A percentile compares a stretch with the other conserved stretches of the same genome.
Conservation (phyloP, 1,140 invertebrate genomes). For the Dinoponera quadriceps region DNA sequence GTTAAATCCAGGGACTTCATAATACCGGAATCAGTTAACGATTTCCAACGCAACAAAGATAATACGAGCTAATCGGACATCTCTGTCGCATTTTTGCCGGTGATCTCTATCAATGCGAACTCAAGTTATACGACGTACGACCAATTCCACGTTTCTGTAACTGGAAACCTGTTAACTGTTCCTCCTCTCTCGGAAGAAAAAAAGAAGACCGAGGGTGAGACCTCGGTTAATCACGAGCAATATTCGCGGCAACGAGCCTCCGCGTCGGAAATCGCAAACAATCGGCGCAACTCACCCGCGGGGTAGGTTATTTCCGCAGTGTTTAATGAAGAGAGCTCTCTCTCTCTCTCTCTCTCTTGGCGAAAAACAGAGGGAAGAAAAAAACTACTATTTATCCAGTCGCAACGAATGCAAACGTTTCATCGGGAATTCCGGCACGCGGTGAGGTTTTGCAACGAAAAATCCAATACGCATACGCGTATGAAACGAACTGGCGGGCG, state of each 20-base stretch:
- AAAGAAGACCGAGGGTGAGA: neutral
- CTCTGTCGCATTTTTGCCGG: neutral
- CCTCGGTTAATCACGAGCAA: constrained; percentile 26
- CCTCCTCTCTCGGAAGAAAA: no score
- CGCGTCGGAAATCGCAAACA: constrained; percentile 36
- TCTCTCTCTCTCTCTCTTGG: neutral
- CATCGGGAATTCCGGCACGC: constrained; percentile 55
- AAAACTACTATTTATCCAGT: constrained; percentile 55
- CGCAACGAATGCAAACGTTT: constrained; percentile 58
- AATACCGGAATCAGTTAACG: neutral
- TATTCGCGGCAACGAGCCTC: constrained; percentile 37
- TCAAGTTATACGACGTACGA: neutral
- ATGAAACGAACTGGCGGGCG: constrained; percentile 25
- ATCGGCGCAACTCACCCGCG: constrained; percentile 16
- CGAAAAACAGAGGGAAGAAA: neutral
- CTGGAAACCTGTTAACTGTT: neutral
- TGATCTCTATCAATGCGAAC: neutral
- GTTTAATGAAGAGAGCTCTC: constrained; percentile 47
- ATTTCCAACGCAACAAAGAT: neutral
- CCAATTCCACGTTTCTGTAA: neutral
- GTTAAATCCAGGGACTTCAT: constrained; percentile 9
- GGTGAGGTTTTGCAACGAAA: constrained; percentile 44
- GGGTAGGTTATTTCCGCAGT: constrained; percentile 45
- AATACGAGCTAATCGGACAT: neutral
- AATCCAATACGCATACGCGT: constrained; percentile 55